These are phyloP conservation scores for Osmerus mordax DNA, from an alignment of 2,113 vertebrate species.

Conservation along the genomic window DNA sequence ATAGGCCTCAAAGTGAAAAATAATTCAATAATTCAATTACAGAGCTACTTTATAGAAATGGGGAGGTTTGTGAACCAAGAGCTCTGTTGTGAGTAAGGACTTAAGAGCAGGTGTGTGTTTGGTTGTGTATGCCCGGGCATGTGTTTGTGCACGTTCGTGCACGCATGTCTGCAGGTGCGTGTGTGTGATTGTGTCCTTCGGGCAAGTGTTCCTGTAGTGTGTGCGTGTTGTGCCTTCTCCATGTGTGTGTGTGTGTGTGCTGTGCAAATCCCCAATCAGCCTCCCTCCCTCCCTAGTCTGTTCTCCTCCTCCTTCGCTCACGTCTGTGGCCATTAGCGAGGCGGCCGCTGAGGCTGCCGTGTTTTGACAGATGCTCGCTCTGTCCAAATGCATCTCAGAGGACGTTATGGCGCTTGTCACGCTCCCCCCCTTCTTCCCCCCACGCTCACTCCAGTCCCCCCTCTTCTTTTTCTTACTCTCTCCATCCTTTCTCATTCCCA, in stretches of 20 bases:
- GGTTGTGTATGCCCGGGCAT: conserved; percentile 11
- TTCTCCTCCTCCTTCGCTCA: conserved; percentile 57
- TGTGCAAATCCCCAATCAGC: background rate
- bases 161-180: conserved; percentile 13
- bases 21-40: conserved; percentile 4
- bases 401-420: conserved; percentile 74
- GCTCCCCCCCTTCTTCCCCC: conserved; percentile 44
- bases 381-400: conserved; percentile 78
- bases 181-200: background rate
- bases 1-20: background rate
- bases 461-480: conserved; percentile 34
- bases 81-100: conserved; percentile 33
- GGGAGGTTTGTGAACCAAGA: conserved; percentile 39
- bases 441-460: conserved; percentile 37
- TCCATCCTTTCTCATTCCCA: conserved; percentile 14
- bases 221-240: conserved; percentile 11
- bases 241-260: conserved; percentile 23
- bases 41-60: conserved; percentile 45
- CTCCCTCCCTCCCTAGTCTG: conserved; percentile 14
- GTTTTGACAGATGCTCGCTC: conserved; percentile 79
- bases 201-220: conserved; percentile 29
- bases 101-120: conserved; percentile 39
- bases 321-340: conserved; percentile 64
- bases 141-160: conserved; percentile 20
- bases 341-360: conserved; percentile 59